phyloP scores from a whole-genome alignment of 2,888 invertebrate genomes.

The Pecten maximus region DNA sequence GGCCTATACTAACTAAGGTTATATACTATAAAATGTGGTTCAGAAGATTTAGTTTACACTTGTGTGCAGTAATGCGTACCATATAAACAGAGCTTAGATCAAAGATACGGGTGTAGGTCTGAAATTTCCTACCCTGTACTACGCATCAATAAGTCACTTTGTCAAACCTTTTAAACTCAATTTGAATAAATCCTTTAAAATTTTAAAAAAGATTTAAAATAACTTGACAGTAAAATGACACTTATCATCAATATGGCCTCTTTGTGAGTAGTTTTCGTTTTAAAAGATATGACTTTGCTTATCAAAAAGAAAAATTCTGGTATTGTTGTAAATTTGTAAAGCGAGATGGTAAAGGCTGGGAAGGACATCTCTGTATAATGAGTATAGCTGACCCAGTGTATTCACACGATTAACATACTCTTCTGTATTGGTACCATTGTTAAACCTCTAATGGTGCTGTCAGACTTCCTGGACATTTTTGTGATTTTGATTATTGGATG shows the following conservation, averaged over 20 bases:
- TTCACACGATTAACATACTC: not conserved
- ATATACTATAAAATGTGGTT: not conserved
- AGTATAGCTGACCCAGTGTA: not conserved
- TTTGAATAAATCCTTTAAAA: conserved; percentile 4
- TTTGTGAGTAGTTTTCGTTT: conserved; percentile 1
- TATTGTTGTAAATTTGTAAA: conserved; percentile 9
- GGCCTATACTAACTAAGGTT: not conserved
- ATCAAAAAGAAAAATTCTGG: not conserved
- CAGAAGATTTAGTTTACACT: not conserved
- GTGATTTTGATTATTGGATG: not conserved
- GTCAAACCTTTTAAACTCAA: conserved; percentile 4
- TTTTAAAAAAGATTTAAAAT: not conserved
- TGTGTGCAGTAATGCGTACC: not conserved
- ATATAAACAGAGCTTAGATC: not conserved
- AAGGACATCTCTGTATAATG: conserved; percentile 21
- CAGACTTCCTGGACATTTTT: not conserved
- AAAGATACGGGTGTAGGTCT: not conserved
- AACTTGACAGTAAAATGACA: not conserved
- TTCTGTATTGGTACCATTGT: not conserved
- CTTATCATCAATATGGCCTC: not conserved
- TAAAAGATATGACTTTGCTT: not conserved
- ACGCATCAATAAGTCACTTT: conserved; percentile 30
- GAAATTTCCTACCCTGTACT: not conserved
- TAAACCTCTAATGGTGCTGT: not conserved
- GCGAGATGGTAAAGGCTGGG: not conserved